These are phyloP conservation scores for Chymomyza caudatula DNA, from an alignment of 2,888 invertebrate genomes.

Conservation along the genomic window DNA sequence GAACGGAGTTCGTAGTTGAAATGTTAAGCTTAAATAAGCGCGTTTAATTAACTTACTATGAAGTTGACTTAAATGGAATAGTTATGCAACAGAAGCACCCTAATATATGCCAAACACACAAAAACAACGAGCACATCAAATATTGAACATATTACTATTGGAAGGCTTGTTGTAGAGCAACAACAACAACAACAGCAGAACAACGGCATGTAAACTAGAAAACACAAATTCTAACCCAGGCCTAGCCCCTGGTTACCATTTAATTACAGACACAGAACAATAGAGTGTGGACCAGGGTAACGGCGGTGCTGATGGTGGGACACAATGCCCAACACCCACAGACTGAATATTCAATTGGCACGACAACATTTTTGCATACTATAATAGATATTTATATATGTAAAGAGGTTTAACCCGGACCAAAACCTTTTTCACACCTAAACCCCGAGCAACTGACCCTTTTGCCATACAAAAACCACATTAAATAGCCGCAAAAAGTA, in stretches of 20 bases:
- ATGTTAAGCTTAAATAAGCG: not conserved
- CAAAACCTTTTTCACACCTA: not conserved
- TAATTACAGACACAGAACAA: slow-evolving; percentile 25
- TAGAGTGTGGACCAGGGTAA: not conserved
- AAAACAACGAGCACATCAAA: slow-evolving; percentile 10
- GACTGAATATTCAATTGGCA: slow-evolving; percentile 49
- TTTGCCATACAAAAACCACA: not conserved
- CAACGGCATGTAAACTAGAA: slow-evolving; percentile 24
- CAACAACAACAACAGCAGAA: slow-evolving; percentile 38
- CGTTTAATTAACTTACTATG: not conserved
- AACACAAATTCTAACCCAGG: not conserved
- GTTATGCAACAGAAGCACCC: not conserved
- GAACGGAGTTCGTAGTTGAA: not conserved
- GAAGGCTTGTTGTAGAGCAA: slow-evolving; percentile 1
- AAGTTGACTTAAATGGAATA: not conserved
- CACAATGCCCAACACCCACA: slow-evolving; percentile 1
- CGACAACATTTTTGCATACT: slow-evolving; percentile 57
- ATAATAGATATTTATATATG: slow-evolving; percentile 17
- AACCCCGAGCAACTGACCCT: not conserved
- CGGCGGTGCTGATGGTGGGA: not conserved
- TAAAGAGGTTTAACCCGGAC: slow-evolving; percentile 36
- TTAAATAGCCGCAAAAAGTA: not conserved
- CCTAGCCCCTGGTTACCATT: slow-evolving; percentile 30
- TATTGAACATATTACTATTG: not conserved
- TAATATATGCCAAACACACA: not conserved